phyloP scores from a whole-genome alignment of 2,113 vertebrate species.

The Phylloscopus trochiloides region DNA sequence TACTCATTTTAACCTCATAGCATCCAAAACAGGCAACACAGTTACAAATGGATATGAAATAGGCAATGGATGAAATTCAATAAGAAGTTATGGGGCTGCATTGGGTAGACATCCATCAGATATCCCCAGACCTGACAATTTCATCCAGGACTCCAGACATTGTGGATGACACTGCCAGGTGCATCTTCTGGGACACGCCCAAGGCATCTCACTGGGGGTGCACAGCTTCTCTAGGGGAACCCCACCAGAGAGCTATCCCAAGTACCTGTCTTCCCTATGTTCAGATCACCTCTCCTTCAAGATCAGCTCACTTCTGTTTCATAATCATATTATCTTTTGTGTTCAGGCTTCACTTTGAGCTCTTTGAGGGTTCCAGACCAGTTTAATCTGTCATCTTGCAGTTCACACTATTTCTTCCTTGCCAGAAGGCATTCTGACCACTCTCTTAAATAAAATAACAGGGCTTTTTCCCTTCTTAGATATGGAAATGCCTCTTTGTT shows the following conservation, averaged over 20 bases:
- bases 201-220: fast-evolving
- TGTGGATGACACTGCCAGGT: fast-evolving
- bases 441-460: neutral
- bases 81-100: neutral
- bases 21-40: neutral
- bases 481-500: neutral
- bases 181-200: neutral
- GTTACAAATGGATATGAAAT: neutral
- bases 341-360: neutral
- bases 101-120: neutral
- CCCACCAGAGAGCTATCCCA: neutral
- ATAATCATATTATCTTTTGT: neutral
- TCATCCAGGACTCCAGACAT: neutral
- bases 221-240: neutral
- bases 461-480: fast-evolving
- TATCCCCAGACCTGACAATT: neutral
- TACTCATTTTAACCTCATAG: neutral
- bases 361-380: neutral
- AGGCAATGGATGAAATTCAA: neutral
- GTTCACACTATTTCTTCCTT: neutral
- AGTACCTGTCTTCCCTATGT: neutral
- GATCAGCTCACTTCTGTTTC: neutral
- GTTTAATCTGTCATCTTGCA: neutral
- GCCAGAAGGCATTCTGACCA: neutral
- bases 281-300: neutral